Conservation (phyloP, 2,888 invertebrate species). For the Osmoderma eremita region DNA sequence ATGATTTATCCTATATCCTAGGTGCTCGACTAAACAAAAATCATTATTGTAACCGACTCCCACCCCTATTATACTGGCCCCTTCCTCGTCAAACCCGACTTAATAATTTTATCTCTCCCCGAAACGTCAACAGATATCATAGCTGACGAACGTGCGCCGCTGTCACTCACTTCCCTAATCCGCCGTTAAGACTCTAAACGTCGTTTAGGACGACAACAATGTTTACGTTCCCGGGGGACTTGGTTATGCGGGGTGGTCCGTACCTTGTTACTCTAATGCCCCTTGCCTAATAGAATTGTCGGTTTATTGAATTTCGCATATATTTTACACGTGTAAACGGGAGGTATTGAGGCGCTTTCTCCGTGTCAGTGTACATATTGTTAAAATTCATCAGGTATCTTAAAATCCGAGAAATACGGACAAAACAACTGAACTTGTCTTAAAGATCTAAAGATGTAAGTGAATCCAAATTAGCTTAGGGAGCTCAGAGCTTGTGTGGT, state of each 20-base stretch:
- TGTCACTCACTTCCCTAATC: conserved; percentile 40
- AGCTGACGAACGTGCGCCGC: conserved; percentile 31
- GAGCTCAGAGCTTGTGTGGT: too few relatives aligned
- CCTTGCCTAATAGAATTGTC: conserved; percentile 29
- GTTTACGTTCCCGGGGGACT: conserved; percentile 9
- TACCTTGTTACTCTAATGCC: conserved; percentile 43
- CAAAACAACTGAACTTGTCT: too few relatives aligned
- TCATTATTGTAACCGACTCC: conserved; percentile 2
- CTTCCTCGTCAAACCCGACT: background rate
- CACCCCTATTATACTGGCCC: background rate
- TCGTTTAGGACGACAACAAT: conserved; percentile 51
- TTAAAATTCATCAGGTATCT: too few relatives aligned
- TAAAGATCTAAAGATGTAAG: too few relatives aligned
- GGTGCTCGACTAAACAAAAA: too few relatives aligned
- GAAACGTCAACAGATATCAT: conserved; percentile 42
- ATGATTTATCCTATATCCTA: too few relatives aligned
- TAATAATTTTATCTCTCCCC: conserved; percentile 38
- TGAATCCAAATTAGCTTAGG: too few relatives aligned
- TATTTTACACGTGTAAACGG: conserved; percentile 28
- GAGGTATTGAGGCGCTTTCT: too few relatives aligned
- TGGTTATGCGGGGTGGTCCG: conserved; percentile 43
- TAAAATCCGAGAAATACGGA: too few relatives aligned
- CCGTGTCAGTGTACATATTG: too few relatives aligned
- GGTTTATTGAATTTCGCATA: conserved; percentile 38
- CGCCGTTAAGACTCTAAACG: conserved; percentile 55